Conservation (phyloP, 2,888 invertebrate genomes). For the Tenthredo notha region DNA sequence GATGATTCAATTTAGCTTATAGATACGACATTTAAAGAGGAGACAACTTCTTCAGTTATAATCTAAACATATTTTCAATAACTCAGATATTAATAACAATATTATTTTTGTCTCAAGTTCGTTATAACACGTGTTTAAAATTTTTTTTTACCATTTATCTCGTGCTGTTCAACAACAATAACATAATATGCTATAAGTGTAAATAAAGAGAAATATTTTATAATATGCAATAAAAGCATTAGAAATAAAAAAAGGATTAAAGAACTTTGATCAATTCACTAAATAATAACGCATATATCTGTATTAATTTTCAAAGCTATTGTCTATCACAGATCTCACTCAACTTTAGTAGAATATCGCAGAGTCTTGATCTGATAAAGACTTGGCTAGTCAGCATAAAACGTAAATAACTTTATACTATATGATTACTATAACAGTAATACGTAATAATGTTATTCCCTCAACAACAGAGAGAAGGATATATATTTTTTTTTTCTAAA, state of each 20-base stretch:
- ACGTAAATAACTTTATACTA: not conserved
- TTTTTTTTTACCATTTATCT: not conserved
- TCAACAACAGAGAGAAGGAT: not conserved
- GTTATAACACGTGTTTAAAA: not conserved
- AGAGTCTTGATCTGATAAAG: slow-evolving; percentile 14
- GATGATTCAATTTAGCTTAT: not conserved
- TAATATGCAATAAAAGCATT: not conserved
- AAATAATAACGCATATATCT: not conserved
- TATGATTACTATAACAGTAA: not conserved
- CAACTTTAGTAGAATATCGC: not conserved
- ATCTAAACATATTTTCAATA: not conserved
- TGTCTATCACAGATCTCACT: not conserved
- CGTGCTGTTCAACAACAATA: not conserved
- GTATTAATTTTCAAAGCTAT: not conserved
- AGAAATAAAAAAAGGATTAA: not conserved
- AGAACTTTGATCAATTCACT: not conserved
- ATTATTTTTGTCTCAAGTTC: not conserved
- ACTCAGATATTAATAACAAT: slow-evolving; percentile 4
- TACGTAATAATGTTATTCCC: not conserved
- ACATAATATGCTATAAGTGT: not conserved
- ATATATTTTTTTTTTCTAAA: not conserved
- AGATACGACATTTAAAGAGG: not conserved
- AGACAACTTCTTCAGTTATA: not conserved
- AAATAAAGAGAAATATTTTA: not conserved
- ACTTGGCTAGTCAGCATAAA: not conserved